phyloP scores from a whole-genome alignment of 2,113 vertebrate genomes.

The Tragulus kanchil region DNA sequence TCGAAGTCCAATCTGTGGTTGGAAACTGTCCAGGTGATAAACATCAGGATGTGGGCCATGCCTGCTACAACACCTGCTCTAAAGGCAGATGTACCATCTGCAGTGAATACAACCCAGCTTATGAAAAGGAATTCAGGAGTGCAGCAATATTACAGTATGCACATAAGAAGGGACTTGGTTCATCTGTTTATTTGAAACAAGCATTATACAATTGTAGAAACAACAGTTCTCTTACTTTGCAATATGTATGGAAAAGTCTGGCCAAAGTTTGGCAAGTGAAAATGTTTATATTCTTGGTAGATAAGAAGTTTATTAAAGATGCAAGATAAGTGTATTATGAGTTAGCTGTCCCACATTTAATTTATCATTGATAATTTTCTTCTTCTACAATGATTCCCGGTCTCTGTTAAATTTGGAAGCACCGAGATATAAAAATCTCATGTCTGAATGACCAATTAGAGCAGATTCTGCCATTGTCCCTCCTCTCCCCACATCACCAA shows the following conservation, averaged over 20 bases:
- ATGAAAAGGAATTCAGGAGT: background rate
- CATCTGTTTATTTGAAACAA: background rate
- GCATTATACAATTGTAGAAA: background rate
- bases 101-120: constrained; percentile 32
- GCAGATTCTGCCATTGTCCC: background rate
- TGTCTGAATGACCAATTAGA: background rate
- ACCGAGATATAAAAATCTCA: background rate
- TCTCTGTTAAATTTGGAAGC: background rate
- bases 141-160: background rate
- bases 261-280: constrained; percentile 39
- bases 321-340: constrained; percentile 5
- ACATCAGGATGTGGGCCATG: constrained; percentile 44
- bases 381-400: background rate
- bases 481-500: background rate
- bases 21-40: constrained; percentile 74
- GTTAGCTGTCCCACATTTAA: background rate
- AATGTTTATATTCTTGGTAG: background rate
- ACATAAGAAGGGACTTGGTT: background rate
- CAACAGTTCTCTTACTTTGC: background rate
- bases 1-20: constrained; percentile 69
- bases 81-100: constrained; percentile 70
- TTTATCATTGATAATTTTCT: background rate
- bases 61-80: constrained; percentile 69
- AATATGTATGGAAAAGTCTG: background rate
- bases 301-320: background rate